Percentiles rank a stretch among this genome's conserved stretches.
Conservation (phyloP, 2,797 vertebrate species). For the Microctenopoma stevenorrisi region DNA sequence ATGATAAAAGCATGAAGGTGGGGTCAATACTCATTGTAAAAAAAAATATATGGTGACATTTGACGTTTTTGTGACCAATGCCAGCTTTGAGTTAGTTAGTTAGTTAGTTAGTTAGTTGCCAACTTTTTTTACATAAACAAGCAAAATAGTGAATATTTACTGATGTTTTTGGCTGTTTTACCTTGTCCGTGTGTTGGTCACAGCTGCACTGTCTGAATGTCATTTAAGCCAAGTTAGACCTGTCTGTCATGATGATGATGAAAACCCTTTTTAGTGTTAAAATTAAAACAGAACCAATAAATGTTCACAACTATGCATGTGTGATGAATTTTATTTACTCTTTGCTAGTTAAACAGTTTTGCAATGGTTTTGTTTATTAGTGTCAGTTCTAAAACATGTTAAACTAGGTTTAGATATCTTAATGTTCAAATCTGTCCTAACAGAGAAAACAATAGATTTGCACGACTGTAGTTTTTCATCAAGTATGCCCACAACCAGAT, state of each 20-base stretch:
- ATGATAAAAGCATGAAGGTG: background rate
- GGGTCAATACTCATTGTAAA: slow-evolving; percentile 6
- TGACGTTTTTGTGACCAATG: slow-evolving; percentile 27
- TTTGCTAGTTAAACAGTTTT: background rate
- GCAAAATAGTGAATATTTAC: slow-evolving; percentile 2
- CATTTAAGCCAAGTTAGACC: slow-evolving; percentile 28
- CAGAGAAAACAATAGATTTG: too few relatives aligned
- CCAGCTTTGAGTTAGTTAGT: slow-evolving; percentile 33
- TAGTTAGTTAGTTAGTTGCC: slow-evolving; percentile 18
- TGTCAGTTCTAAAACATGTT: too few relatives aligned
- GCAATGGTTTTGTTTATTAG: background rate
- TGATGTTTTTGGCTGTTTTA: slow-evolving; percentile 25
- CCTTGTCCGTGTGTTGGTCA: slow-evolving; percentile 39
- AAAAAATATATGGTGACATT: slow-evolving; percentile 18
- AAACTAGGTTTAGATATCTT: too few relatives aligned
- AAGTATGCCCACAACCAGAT: too few relatives aligned
- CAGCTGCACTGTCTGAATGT: slow-evolving; percentile 50
- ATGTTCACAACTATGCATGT: slow-evolving; percentile 48
- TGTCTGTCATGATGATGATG: slow-evolving; percentile 42
- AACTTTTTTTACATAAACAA: background rate
- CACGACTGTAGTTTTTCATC: too few relatives aligned
- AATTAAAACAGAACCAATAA: slow-evolving; percentile 68
- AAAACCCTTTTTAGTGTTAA: slow-evolving; percentile 65
- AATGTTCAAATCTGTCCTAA: too few relatives aligned
- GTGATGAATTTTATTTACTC: slow-evolving; percentile 2